A percentile compares a stretch with the other conserved stretches of the same genome.
Evolutionary conservation across 1,140 invertebrate genomes (phyloP).

Genomic region (Caerostris darwini): DNA sequence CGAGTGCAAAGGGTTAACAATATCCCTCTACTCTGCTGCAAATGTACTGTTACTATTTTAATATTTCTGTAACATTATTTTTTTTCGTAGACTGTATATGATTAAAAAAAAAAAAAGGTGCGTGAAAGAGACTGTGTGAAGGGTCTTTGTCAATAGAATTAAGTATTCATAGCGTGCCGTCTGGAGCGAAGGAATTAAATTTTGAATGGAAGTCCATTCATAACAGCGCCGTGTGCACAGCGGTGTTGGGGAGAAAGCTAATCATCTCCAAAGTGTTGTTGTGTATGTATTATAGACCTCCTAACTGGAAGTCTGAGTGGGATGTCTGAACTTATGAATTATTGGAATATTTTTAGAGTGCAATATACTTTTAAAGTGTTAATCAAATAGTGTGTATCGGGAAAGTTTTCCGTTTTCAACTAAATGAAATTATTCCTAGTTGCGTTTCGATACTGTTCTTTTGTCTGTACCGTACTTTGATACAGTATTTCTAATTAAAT

Average conservation of each 20-base stretch:
- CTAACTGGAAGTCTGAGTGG: neutral
- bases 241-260: neutral
- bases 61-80: no score
- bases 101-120: no score
- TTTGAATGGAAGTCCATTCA: conserved; percentile 1
- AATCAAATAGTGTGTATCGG: neutral
- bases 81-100: no score
- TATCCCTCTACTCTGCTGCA: no score
- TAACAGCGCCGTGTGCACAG: neutral
- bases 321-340: neutral
- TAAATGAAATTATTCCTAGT: no score
- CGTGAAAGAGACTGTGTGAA: no score
- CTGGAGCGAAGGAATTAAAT: neutral
- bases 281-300: neutral
- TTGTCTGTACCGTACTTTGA: no score
- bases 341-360: neutral
- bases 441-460: no score
- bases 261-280: neutral
- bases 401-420: no score
- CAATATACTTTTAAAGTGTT: neutral
- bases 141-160: neutral
- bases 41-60: no score
- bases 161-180: neutral
- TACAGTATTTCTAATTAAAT: no score
- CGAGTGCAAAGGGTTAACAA: no score